Evolutionary conservation across 2,797 vertebrate species (phyloP), one percentile per base, ranked within the genome.

Genomic region (Melanotaenia maccullochi): DNA sequence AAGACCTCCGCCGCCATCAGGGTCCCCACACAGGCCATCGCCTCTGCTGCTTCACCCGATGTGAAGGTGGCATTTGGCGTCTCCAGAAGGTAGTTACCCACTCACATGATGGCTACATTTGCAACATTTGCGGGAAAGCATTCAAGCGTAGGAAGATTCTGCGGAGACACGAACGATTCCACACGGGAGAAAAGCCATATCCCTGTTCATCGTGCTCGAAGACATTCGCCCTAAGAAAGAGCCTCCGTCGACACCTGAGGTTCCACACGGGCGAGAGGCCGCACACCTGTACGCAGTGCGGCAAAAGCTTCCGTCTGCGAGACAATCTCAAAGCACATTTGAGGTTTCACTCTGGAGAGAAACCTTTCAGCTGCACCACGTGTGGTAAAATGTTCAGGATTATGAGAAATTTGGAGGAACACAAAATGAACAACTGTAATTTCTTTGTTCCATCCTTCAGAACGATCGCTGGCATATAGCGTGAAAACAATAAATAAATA

Each of bases 251-350:
- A 2, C 94, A 95, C 75, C 1, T 78, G 56, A 68, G 94, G 49
- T 94, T 95, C 77, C 94, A 94, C 89, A 93, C 92, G 0, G 94
- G 92, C 0, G 93, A 94, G 73, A 82, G 89, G 60, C 94, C 94
- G 0, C 90, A 95, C 81, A 33, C 14, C 56, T 95, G 94, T 81
- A 2, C 76, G 0, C 80, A 89, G 18, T 95, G 94, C 16, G 71
- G 81, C 57, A 95, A 95, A 65, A 87, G 87, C 64, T 95, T 94
- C 82, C 91, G 91, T 0, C 89, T 94, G 60, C 79, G 92, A 5
- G 93, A 93, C 3, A 94, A 92, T 42, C 89, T 95, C 36, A 94
- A 92, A 62, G 81, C 90, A 0, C 94, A 95, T 52, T 71, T 93
- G 81, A 86, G 93, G 75, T 94, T 94, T 61, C 94, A 94, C 89